Percentiles rank a stretch among this genome's conserved stretches.
These are phyloP conservation scores for Aspidiotus destructor DNA, from an alignment of 2,888 invertebrate species.

Conservation along the genomic window DNA sequence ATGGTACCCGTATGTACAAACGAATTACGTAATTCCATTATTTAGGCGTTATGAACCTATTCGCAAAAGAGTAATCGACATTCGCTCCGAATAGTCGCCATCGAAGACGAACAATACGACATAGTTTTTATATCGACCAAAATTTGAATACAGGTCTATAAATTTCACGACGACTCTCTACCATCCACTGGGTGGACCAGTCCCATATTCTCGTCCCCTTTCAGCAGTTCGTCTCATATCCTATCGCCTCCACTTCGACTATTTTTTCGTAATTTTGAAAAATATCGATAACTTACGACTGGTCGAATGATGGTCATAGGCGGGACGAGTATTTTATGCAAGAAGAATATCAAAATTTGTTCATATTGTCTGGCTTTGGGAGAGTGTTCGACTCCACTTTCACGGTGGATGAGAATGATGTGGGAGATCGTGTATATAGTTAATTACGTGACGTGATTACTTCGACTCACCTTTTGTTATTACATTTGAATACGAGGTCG, in stretches of 20 bases:
- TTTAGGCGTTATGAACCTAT: not conserved
- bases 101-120: not conserved
- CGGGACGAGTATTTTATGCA: no score
- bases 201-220: no score
- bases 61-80: not conserved
- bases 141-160: not conserved
- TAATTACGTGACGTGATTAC: no score
- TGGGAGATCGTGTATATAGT: no score
- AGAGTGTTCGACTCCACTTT: not conserved
- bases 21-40: not conserved
- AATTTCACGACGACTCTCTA: not conserved
- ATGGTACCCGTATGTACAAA: not conserved
- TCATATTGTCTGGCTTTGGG: not conserved
- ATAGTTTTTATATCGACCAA: not conserved
- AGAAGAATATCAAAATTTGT: not conserved
- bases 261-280: conserved; percentile 1
- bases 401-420: no score
- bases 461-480: no score
- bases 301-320: no score
- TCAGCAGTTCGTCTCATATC: no score
- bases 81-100: not conserved
- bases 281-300: not conserved
- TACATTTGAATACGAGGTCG: no score
- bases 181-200: not conserved
- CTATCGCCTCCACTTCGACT: not conserved